Percentiles rank a stretch among this genome's conserved stretches.
phyloP scores from a whole-genome alignment of 1,140 invertebrate species.

The silkworm (Bombyx mori) region ASM3026992v2 NC_085133.1:7256501-7257000 shows the following conservation, averaged over 20 bases:
- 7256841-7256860: constrained; percentile 11
- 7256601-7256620: constrained; percentile 9
- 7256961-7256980: constrained; percentile 61
- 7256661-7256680: too few relatives aligned
- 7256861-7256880: constrained; percentile 8
- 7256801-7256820: neutral
- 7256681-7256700: too few relatives aligned
- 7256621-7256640: too few relatives aligned
- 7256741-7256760: constrained; percentile 11
- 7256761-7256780: constrained; percentile 18
- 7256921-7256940: constrained; percentile 42
- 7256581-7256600: constrained; percentile 15
- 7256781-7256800: constrained; percentile 1
- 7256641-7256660: too few relatives aligned
- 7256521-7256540: too few relatives aligned
- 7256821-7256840: constrained; percentile 4
- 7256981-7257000: constrained; percentile 57
- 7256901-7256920: constrained; percentile 11
- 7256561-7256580: too few relatives aligned
- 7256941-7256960: constrained; percentile 65
- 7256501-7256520: neutral
- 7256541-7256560: too few relatives aligned
- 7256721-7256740: too few relatives aligned
- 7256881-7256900: neutral
- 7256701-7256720: too few relatives aligned